Conservation (phyloP, 2,888 invertebrate genomes). For the Parelbella ahira region DNA sequence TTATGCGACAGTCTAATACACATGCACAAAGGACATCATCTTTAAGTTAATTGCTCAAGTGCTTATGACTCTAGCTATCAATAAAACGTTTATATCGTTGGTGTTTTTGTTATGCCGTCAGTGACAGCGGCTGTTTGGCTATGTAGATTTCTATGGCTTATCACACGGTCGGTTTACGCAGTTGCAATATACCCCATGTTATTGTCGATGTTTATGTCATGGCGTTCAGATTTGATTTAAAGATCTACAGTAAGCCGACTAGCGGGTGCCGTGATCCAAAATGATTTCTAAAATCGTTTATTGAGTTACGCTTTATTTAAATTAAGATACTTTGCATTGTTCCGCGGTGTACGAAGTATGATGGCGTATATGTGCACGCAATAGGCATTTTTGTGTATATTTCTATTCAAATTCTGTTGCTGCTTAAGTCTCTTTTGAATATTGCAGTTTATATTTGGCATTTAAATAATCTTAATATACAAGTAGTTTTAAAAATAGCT, state of each 20-base stretch:
- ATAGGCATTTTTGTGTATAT: too few relatives aligned
- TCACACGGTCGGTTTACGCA: conserved; percentile 63
- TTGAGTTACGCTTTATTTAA: too few relatives aligned
- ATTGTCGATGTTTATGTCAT: conserved; percentile 51
- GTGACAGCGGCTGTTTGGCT: conserved; percentile 44
- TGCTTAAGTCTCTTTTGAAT: too few relatives aligned
- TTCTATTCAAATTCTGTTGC: too few relatives aligned
- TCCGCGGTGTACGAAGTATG: too few relatives aligned
- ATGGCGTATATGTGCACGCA: too few relatives aligned
- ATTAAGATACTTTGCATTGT: too few relatives aligned
- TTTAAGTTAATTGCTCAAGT: conserved; percentile 33
- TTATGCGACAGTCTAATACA: conserved; percentile 48
- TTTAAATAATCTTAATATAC: too few relatives aligned
- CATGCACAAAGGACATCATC: conserved; percentile 48
- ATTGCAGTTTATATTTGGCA: too few relatives aligned
- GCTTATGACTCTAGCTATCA: conserved; percentile 30
- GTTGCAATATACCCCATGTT: conserved; percentile 59
- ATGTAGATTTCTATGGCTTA: conserved; percentile 70
- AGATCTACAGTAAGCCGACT: conserved; percentile 18
- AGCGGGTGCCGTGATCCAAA: neutral
- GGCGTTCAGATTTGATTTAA: conserved; percentile 44
- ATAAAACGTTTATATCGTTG: conserved; percentile 40
- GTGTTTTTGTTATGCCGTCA: conserved; percentile 54
- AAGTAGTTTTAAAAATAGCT: too few relatives aligned
- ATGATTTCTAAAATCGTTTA: too few relatives aligned